phyloP scores from a whole-genome alignment of 2,797 vertebrate genomes.

The Urocyon cinereoargenteus region DNA sequence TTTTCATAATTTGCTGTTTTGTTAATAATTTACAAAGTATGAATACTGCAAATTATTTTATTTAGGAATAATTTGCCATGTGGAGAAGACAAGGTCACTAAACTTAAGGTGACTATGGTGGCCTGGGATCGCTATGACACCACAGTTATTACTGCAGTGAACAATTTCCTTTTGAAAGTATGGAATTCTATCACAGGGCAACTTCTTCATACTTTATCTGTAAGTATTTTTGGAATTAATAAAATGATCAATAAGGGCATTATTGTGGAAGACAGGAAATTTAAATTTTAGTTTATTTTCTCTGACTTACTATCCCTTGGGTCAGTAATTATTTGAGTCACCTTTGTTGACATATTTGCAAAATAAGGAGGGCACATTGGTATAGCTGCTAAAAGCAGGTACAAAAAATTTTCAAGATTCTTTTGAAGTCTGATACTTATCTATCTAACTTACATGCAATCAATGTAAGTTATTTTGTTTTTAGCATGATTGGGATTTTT shows the following conservation, averaged over 20 bases:
- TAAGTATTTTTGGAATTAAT: conserved; percentile 87
- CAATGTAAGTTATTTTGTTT: conserved; percentile 33
- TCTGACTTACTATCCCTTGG: neutral
- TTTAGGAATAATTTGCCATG: conserved; percentile 89
- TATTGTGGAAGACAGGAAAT: conserved; percentile 35
- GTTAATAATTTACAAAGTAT: conserved; percentile 35
- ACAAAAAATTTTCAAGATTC: conserved; percentile 8
- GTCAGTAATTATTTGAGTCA: neutral
- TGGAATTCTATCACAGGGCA: conserved; percentile 95
- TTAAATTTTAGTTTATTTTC: conserved; percentile 21
- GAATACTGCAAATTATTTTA: conserved; percentile 69
- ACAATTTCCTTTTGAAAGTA: conserved; percentile 98
- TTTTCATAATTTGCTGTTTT: conserved; percentile 62
- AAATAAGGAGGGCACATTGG: neutral
- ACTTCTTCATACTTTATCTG: conserved; percentile 95
- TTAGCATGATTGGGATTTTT: neutral
- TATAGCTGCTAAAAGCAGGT: conserved; percentile 30
- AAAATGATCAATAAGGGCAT: neutral
- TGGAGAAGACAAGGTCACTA: conserved; percentile 95
- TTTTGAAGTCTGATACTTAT: conserved; percentile 36
- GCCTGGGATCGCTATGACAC: conserved; percentile 97
- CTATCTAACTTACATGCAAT: neutral
- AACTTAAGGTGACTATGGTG: conserved; percentile 98
- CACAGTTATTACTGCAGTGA: conserved; percentile 97
- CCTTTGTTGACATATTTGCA: conserved; percentile 1